Conservation (phyloP, 2,797 vertebrate genomes). For the Myotis myotis region DNA sequence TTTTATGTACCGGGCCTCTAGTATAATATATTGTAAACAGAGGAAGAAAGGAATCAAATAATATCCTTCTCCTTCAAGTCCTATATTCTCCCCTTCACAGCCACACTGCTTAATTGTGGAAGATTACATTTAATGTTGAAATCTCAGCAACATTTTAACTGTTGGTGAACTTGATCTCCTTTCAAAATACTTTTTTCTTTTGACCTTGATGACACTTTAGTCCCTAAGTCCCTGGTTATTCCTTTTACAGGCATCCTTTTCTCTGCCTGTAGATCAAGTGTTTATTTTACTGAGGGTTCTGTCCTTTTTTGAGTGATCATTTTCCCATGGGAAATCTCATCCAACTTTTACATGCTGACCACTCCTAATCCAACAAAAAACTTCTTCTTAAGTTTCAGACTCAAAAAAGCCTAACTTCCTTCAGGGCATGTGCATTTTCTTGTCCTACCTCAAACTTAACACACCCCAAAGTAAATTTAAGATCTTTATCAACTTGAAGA, state of each 20-base stretch:
- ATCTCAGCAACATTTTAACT: constrained; percentile 4
- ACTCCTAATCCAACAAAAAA: constrained; percentile 24
- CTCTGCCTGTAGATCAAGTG: constrained; percentile 38
- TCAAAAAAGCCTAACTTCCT: neutral
- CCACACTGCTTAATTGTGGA: neutral
- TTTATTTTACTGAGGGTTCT: constrained; percentile 29
- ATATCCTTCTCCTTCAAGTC: neutral
- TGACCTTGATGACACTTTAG: neutral
- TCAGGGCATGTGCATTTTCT: neutral
- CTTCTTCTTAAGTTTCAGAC: constrained; percentile 27
- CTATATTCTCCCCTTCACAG: neutral
- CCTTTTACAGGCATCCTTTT: neutral
- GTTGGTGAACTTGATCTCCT: neutral
- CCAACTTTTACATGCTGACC: constrained; percentile 21
- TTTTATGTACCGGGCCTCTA: too few species aligned
- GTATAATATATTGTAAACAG: neutral
- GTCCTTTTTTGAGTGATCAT: constrained; percentile 10
- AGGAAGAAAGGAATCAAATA: neutral
- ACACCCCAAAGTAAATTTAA: constrained; percentile 14
- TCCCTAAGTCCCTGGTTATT: neutral
- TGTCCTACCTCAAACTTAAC: neutral
- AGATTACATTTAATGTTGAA: constrained; percentile 15
- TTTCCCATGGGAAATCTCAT: neutral
- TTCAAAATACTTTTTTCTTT: neutral
- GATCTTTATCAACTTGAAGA: constrained; percentile 22